These are phyloP conservation scores for Timema podura DNA, from an alignment of 2,888 invertebrate species.

Conservation along the genomic window DNA sequence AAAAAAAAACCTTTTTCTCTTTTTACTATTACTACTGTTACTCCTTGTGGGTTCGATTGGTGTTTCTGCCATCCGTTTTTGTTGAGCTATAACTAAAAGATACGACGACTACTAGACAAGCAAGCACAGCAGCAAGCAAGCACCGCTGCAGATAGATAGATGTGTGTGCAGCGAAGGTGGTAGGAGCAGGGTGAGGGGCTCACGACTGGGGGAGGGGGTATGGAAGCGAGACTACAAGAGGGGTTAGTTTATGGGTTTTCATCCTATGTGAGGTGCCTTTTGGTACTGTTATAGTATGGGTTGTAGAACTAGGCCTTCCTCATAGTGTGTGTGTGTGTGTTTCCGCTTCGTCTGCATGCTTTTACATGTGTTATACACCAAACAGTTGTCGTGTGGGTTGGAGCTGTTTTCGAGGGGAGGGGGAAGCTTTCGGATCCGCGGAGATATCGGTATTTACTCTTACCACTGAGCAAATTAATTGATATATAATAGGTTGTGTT, in stretches of 20 bases:
- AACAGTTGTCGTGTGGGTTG: no score
- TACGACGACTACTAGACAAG: conserved; percentile 25
- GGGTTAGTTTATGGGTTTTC: conserved; percentile 24
- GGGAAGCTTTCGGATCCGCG: no score
- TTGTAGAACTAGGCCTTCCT: no score
- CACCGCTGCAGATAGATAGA: conserved; percentile 11
- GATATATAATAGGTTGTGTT: no score
- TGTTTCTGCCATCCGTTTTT: conserved; percentile 29
- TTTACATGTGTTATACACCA: no score
- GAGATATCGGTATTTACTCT: no score
- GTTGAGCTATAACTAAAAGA: conserved; percentile 30
- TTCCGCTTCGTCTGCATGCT: no score
- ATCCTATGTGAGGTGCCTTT: conserved; percentile 20
- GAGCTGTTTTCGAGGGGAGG: no score
- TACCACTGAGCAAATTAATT: no score
- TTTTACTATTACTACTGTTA: conserved; percentile 8
- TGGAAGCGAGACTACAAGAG: not conserved
- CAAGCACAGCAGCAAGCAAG: conserved; percentile 25
- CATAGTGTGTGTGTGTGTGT: no score
- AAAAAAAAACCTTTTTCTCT: not conserved
- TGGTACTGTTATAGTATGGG: not conserved
- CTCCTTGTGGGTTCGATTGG: conserved; percentile 28
- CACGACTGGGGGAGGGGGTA: not conserved
- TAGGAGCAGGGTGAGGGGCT: not conserved
- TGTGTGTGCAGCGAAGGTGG: conserved; percentile 17